A percentile compares a stretch with the other conserved stretches of the same genome.
These are phyloP conservation scores for Frankliniella fusca DNA, from an alignment of 2,888 invertebrate species.

Conservation along the genomic window DNA sequence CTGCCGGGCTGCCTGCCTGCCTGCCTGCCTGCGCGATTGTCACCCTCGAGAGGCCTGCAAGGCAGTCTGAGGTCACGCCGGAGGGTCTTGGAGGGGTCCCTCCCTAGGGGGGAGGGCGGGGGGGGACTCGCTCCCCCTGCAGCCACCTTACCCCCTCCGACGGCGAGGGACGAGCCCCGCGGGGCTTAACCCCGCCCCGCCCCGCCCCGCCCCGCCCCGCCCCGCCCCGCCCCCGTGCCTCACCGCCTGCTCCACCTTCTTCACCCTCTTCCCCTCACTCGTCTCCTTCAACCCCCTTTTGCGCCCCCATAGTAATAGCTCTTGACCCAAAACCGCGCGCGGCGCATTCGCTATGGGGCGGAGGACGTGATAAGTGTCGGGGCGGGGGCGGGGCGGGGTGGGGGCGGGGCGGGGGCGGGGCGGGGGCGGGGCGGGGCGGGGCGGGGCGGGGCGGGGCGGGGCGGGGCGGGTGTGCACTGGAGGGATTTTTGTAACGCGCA, in stretches of 20 bases:
- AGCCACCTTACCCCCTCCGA: background rate
- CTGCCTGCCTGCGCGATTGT: background rate
- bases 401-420: background rate
- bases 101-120: background rate
- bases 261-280: background rate
- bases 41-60: background rate
- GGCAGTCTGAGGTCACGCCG: background rate
- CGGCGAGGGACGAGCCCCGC: background rate
- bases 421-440: background rate
- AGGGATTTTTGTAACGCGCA: too few species aligned
- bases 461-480: background rate
- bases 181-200: background rate
- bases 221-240: background rate
- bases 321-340: conserved; percentile 5
- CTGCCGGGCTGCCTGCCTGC: background rate
- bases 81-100: background rate
- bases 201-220: background rate
- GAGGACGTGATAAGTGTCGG: background rate
- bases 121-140: background rate
- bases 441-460: background rate
- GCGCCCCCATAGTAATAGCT: background rate
- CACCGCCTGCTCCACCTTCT: background rate
- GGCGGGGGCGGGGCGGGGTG: background rate
- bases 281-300: too few species aligned
- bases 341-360: background rate